Evolutionary conservation across 2,888 invertebrate species (phyloP).

Genomic region (Sicus ferrugineus): DNA sequence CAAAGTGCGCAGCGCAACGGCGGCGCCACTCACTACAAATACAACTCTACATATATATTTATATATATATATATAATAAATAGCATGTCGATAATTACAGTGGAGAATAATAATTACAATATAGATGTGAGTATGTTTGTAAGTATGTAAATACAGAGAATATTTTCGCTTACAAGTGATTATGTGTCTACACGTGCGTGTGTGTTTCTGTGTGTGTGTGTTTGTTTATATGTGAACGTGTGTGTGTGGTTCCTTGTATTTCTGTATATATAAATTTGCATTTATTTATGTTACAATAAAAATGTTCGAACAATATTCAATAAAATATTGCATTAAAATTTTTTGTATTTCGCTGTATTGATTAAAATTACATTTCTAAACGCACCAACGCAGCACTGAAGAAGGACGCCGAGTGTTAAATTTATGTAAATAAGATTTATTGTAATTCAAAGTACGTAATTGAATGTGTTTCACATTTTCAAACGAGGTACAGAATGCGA

Average conservation of each 20-base stretch:
- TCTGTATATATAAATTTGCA: slow-evolving; percentile 6
- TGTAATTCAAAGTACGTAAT: too few species aligned
- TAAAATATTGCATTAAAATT: too few species aligned
- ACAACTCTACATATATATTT: not conserved
- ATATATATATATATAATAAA: not conserved
- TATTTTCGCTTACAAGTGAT: not conserved
- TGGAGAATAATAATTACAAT: not conserved
- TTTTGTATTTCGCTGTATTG: too few species aligned
- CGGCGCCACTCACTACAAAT: slow-evolving; percentile 22
- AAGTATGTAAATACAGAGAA: not conserved
- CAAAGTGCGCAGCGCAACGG: slow-evolving; percentile 14
- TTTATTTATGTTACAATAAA: not conserved
- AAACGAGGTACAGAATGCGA: too few species aligned
- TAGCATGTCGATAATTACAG: not conserved
- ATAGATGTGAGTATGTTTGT: not conserved
- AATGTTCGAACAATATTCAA: not conserved
- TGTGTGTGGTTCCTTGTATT: not conserved
- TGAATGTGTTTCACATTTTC: too few species aligned
- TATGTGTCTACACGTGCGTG: too few species aligned
- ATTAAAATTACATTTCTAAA: too few species aligned
- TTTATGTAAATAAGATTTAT: too few species aligned
- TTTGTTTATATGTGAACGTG: not conserved
- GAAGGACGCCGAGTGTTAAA: too few species aligned
- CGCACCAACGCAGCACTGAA: too few species aligned
- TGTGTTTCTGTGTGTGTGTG: slow-evolving; percentile 6